Percentiles rank a stretch among this genome's conserved stretches.
Evolutionary conservation across 2,888 invertebrate genomes (phyloP).

Genomic region (Netelia melanura): DNA sequence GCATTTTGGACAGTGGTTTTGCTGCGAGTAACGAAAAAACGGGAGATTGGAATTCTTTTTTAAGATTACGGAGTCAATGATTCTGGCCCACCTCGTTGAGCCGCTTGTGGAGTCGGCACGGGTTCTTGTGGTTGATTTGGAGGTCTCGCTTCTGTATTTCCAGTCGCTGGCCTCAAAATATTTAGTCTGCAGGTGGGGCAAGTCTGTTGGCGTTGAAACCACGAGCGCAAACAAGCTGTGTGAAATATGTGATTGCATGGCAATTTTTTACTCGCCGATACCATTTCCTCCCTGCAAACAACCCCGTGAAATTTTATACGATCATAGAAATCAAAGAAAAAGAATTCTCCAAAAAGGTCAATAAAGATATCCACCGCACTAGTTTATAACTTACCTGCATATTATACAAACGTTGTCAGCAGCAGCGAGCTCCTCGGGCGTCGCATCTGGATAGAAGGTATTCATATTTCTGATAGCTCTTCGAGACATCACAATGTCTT

Average conservation of each 20-base stretch:
- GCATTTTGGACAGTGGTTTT: too few species aligned
- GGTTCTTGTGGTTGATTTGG: slow-evolving; percentile 81
- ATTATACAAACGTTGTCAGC: slow-evolving; percentile 99
- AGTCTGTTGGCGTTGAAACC: slow-evolving; percentile 99
- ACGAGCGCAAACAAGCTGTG: slow-evolving; percentile 97
- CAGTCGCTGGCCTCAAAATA: slow-evolving; percentile 86
- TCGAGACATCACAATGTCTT: slow-evolving; percentile 98
- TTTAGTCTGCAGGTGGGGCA: slow-evolving; percentile 99
- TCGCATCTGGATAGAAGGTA: slow-evolving; percentile 98
- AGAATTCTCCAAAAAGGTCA: too few species aligned
- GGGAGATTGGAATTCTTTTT: neutral
- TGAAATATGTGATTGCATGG: slow-evolving; percentile 99
- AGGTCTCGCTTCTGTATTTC: slow-evolving; percentile 76
- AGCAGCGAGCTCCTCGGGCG: slow-evolving; percentile 94
- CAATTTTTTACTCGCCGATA: slow-evolving; percentile 94
- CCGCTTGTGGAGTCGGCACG: slow-evolving; percentile 77
- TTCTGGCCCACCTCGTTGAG: slow-evolving; percentile 59
- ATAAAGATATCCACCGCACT: too few species aligned
- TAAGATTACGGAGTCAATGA: too few species aligned
- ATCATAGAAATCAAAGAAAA: too few species aligned
- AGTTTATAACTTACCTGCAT: slow-evolving; percentile 88
- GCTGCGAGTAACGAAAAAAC: neutral
- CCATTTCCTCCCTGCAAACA: slow-evolving; percentile 88
- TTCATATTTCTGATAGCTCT: slow-evolving; percentile 99
- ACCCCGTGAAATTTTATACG: too few species aligned